phyloP scores from a whole-genome alignment of 2,113 vertebrate species.

The Urocitellus parryii region DNA sequence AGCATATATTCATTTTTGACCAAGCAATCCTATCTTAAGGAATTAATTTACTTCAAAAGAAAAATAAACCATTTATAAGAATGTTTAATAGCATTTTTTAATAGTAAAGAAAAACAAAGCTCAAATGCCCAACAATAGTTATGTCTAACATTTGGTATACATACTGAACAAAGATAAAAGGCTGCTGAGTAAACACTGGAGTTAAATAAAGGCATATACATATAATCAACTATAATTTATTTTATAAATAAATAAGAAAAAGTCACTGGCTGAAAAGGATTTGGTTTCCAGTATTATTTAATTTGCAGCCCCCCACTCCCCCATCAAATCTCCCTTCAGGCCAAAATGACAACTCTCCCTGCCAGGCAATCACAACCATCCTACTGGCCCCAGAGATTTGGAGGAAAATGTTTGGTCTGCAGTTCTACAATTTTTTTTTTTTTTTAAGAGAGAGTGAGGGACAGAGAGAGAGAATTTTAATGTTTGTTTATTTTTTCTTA shows the following conservation, averaged over 20 bases:
- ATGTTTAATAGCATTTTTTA: conserved; percentile 63
- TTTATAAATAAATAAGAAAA: conserved; percentile 62
- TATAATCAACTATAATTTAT: not conserved
- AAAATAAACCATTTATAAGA: conserved; percentile 74
- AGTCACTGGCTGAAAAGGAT: conserved; percentile 21
- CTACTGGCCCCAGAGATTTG: not conserved
- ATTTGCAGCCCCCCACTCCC: not conserved
- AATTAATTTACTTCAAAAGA: conserved; percentile 57
- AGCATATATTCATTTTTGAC: conserved; percentile 7
- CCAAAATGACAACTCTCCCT: not conserved
- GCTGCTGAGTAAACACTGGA: not conserved
- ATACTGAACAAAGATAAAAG: conserved; percentile 50
- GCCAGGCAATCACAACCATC: not conserved
- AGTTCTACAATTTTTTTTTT: not conserved
- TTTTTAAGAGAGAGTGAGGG: no score
- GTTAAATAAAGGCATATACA: conserved; percentile 47
- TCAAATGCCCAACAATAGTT: conserved; percentile 48
- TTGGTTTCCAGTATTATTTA: not conserved
- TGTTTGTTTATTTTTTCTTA: no score
- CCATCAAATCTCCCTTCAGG: not conserved
- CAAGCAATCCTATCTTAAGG: not conserved
- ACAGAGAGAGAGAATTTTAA: no score
- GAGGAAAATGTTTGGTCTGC: not conserved
- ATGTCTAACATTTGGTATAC: conserved; percentile 14
- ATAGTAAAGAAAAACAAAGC: conserved; percentile 47